These are phyloP conservation scores for Drosophila diplacantha DNA, from an alignment of 2,888 invertebrate genomes.

Conservation along the genomic window DNA sequence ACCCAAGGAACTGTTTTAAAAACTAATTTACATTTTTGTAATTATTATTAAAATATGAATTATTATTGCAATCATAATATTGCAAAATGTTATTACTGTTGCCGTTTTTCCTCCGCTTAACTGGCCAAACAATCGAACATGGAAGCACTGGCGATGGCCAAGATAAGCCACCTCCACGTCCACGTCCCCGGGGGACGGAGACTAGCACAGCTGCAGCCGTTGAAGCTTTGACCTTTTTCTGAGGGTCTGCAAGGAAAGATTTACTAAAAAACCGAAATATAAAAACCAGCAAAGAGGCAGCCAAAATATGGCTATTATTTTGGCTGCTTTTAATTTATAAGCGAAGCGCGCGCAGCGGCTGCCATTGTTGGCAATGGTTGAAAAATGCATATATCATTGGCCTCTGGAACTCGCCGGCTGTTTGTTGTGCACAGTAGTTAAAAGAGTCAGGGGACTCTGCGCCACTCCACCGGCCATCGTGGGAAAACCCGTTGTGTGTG, in stretches of 20 bases:
- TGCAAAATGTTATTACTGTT: background rate
- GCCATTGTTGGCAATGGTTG: constrained; percentile 43
- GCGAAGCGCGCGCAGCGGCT: constrained; percentile 51
- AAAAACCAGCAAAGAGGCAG: constrained; percentile 15
- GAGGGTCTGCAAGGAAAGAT: constrained; percentile 40
- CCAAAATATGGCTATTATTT: constrained; percentile 70
- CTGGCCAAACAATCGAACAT: constrained; percentile 46
- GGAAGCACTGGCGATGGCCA: constrained; percentile 41
- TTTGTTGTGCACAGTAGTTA: constrained; percentile 69
- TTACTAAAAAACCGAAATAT: constrained; percentile 4
- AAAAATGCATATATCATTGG: constrained; percentile 73
- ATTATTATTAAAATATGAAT: background rate
- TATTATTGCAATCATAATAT: too few species aligned
- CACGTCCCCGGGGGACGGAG: constrained; percentile 5
- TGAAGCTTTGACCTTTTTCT: constrained; percentile 68
- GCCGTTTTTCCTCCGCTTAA: constrained; percentile 3
- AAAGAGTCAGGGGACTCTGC: constrained; percentile 8
- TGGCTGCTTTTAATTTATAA: constrained; percentile 72
- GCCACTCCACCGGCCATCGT: constrained; percentile 49
- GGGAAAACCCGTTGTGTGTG: constrained; percentile 62
- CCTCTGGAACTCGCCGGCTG: constrained; percentile 66
- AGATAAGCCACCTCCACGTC: constrained; percentile 48
- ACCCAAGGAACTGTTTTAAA: background rate
- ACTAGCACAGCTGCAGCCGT: constrained; percentile 57
- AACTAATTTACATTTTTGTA: background rate